Percentiles rank a stretch among this genome's conserved stretches.
Conservation (phyloP, 2,113 vertebrate species). For the Holacanthus passer region DNA sequence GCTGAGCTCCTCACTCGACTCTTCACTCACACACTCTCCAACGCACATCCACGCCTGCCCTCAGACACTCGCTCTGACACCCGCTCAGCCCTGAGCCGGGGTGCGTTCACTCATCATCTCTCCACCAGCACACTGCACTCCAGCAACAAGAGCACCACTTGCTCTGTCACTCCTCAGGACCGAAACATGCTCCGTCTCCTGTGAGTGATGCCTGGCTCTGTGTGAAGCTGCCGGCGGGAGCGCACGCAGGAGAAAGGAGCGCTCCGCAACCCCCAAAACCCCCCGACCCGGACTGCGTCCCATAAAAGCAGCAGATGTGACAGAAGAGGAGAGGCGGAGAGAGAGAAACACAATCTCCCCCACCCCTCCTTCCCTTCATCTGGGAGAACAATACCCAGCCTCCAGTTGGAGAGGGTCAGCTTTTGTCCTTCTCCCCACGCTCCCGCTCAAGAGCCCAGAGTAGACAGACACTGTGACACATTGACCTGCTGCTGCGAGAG, state of each 20-base stretch:
- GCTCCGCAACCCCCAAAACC: constrained; percentile 20
- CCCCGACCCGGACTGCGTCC: constrained; percentile 34
- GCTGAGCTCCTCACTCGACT: constrained; percentile 77
- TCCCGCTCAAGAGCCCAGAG: constrained; percentile 48
- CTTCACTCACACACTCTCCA: constrained; percentile 53
- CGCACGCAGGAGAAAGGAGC: not conserved
- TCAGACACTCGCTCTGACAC: constrained; percentile 48
- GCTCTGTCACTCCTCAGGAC: constrained; percentile 28
- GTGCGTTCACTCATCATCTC: constrained; percentile 4
- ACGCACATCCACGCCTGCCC: constrained; percentile 34
- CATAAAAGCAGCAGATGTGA: constrained; percentile 77
- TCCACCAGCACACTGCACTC: constrained; percentile 8
- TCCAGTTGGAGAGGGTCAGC: constrained; percentile 71
- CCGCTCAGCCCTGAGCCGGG: constrained; percentile 17
- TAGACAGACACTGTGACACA: constrained; percentile 69
- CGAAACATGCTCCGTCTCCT: constrained; percentile 19
- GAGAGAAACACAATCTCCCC: constrained; percentile 56
- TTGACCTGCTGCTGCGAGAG: constrained; percentile 64
- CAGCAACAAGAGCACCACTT: constrained; percentile 27
- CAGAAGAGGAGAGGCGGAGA: constrained; percentile 58
- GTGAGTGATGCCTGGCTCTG: constrained; percentile 21
- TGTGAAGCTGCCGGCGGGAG: constrained; percentile 30
- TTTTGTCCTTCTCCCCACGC: constrained; percentile 65
- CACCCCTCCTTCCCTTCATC: constrained; percentile 56
- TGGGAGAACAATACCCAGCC: constrained; percentile 77